A percentile compares a stretch with the other conserved stretches of the same genome.
Evolutionary conservation across 64 coral and sea anemone genomes (phyloP).

Genomic region (Orbicella faveolata): DNA sequence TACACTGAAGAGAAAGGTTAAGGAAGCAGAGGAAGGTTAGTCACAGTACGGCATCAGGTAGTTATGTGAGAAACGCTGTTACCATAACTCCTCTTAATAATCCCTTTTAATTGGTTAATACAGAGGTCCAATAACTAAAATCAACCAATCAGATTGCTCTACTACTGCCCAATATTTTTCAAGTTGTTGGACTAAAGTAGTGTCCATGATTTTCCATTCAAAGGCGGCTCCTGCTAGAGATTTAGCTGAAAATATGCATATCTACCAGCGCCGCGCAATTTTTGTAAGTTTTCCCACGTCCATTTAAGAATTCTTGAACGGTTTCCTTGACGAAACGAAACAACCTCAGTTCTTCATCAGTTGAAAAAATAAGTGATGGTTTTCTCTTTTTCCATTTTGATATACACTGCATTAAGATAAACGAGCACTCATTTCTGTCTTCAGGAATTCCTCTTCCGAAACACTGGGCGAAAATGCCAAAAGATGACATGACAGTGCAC

Average conservation of each 20-base stretch:
- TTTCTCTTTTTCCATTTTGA: background rate
- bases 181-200: too few relatives aligned
- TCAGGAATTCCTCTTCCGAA: conserved; percentile 6
- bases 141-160: too few relatives aligned
- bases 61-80: background rate
- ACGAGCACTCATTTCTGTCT: background rate
- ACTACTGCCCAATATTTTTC: too few relatives aligned
- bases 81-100: background rate
- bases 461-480: background rate
- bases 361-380: background rate
- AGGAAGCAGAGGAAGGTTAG: background rate
- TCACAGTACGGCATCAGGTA: background rate
- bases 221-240: too few relatives aligned
- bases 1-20: background rate
- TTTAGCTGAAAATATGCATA: too few relatives aligned
- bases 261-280: too few relatives aligned
- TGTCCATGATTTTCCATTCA: too few relatives aligned
- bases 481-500: background rate
- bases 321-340: too few relatives aligned
- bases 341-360: too few relatives aligned
- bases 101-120: too few relatives aligned
- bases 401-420: background rate
- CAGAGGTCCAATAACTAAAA: background rate
- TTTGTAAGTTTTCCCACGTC: too few relatives aligned
- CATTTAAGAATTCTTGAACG: too few relatives aligned